These are phyloP conservation scores for Bombyx mandarina DNA, from an alignment of 1,140 invertebrate species.

Conservation along the genomic window DNA sequence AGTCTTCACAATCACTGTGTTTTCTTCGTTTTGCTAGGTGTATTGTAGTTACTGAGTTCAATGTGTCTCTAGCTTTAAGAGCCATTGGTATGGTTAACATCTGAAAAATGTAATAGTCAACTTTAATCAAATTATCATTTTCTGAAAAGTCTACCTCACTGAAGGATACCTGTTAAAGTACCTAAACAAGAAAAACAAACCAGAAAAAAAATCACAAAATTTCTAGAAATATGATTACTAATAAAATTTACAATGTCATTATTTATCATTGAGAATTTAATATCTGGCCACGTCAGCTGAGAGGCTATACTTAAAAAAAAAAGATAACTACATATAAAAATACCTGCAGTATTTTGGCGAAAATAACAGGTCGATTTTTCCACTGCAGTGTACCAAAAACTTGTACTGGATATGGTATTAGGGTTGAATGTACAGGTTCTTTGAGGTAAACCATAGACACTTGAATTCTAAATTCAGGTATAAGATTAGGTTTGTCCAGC, in stretches of 20 bases:
- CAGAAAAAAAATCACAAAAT: no score
- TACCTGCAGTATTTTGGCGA: conserved; percentile 45
- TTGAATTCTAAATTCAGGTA: conserved; percentile 5
- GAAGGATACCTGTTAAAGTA: neutral
- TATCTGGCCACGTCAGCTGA: no score
- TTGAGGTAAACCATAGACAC: conserved; percentile 40
- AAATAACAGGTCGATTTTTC: conserved; percentile 38
- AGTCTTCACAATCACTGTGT: neutral
- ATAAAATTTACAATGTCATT: conserved; percentile 1
- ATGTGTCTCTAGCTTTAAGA: conserved; percentile 14
- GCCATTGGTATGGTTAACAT: conserved; percentile 17
- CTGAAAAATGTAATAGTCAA: conserved; percentile 13
- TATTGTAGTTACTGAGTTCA: conserved; percentile 11
- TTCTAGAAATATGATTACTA: neutral
- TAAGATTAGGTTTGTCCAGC: conserved; percentile 4
- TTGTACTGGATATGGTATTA: conserved; percentile 41
- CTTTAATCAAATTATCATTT: neutral
- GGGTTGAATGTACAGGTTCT: conserved; percentile 17
- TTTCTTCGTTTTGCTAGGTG: conserved; percentile 8
- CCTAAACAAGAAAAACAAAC: neutral
- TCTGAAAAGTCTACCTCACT: neutral
- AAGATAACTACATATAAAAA: neutral
- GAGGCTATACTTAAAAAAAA: neutral
- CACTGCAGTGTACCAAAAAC: conserved; percentile 49
- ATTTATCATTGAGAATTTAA: no score